phyloP scores from a whole-genome alignment of 2,797 vertebrate genomes.

The Anomalospiza imberbis region DNA sequence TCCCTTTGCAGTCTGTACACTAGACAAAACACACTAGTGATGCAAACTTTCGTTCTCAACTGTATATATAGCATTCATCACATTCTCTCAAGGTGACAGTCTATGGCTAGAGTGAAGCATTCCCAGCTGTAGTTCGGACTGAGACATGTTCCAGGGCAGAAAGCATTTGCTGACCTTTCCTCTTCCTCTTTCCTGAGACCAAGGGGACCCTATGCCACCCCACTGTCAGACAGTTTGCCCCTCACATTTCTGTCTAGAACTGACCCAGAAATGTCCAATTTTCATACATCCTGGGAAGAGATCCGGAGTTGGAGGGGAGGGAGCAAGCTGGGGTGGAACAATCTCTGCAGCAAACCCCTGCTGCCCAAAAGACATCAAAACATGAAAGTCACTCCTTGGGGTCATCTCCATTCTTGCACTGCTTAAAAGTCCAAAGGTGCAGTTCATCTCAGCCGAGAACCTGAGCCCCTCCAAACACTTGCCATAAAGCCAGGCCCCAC shows the following conservation, averaged over 20 bases:
- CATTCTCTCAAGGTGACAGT: background rate
- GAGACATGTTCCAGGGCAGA: background rate
- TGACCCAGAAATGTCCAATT: background rate
- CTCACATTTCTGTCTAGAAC: background rate
- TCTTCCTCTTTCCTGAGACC: background rate
- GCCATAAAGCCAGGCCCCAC: background rate
- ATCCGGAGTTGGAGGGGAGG: background rate
- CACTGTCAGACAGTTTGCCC: background rate
- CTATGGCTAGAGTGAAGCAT: background rate
- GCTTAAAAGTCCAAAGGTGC: background rate
- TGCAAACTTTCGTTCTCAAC: background rate
- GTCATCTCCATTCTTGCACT: background rate
- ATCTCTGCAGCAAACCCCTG: background rate
- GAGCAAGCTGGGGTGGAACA: background rate
- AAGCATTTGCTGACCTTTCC: background rate
- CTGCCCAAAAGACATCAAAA: background rate
- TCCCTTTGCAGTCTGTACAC: background rate
- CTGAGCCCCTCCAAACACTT: background rate
- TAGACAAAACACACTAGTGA: background rate
- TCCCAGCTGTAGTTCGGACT: background rate
- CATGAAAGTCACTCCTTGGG: background rate
- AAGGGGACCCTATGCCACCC: background rate
- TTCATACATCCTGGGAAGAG: background rate
- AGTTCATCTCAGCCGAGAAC: background rate
- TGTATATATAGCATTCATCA: background rate